A percentile compares a stretch with the other conserved stretches of the same genome.
phyloP scores from a whole-genome alignment of 2,888 invertebrate species.

The Neuroscelio doddi region DNA sequence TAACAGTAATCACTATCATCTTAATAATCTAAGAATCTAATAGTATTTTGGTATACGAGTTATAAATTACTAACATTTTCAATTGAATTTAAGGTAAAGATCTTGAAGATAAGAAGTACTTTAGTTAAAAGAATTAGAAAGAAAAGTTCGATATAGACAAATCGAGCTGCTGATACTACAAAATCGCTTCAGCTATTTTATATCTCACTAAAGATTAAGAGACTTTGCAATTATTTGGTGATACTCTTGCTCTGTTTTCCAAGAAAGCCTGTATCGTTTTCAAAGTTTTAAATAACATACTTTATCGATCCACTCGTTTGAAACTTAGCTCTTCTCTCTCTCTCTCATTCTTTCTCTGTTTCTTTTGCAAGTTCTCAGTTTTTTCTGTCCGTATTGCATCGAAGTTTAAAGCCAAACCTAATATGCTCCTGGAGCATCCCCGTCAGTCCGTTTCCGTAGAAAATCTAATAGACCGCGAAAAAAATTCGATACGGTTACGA shows the following conservation, averaged over 20 bases:
- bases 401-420: constrained; percentile 46
- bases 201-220: constrained; percentile 36
- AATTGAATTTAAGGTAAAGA: constrained; percentile 39
- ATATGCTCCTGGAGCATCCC: constrained; percentile 40
- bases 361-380: constrained; percentile 16
- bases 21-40: no score
- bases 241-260: constrained; percentile 20
- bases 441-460: constrained; percentile 27
- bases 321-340: constrained; percentile 32
- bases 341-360: neutral
- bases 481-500: constrained; percentile 38
- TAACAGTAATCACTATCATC: no score
- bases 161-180: constrained; percentile 42
- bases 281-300: constrained; percentile 46
- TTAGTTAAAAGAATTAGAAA: constrained; percentile 27
- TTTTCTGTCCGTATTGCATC: constrained; percentile 38
- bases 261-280: constrained; percentile 36
- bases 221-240: constrained; percentile 43
- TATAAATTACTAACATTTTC: constrained; percentile 16
- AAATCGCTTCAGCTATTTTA: constrained; percentile 41
- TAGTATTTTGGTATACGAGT: no score
- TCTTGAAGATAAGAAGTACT: constrained; percentile 26
- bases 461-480: constrained; percentile 38
- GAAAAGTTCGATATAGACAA: constrained; percentile 42
- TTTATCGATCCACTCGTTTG: constrained; percentile 34